phyloP scores from a whole-genome alignment of 2,888 invertebrate genomes.

The Plagiodera versicolora region DNA sequence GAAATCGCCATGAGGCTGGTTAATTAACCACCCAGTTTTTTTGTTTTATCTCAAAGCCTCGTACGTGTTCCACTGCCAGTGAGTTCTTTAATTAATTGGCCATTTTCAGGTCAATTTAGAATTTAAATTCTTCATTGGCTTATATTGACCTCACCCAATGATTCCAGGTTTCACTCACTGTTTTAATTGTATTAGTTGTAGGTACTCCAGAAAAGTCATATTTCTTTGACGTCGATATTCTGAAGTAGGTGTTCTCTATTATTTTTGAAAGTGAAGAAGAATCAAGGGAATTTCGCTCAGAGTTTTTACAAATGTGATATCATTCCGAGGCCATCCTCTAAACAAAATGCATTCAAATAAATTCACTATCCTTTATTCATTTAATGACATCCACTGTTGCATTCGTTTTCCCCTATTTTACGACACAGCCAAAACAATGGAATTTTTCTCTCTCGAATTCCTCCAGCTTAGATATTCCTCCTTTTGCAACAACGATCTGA shows the following conservation, averaged over 20 bases:
- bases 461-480: background rate
- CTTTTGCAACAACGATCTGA: conserved; percentile 5
- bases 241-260: too few species aligned
- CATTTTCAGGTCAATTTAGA: conserved; percentile 41
- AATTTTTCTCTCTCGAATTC: background rate
- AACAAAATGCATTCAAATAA: background rate
- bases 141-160: too few species aligned
- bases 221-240: too few species aligned
- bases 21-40: conserved; percentile 16
- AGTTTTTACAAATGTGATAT: too few species aligned
- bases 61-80: conserved; percentile 38
- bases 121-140: conserved; percentile 39
- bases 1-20: conserved; percentile 10
- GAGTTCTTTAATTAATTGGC: conserved; percentile 45
- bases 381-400: too few species aligned
- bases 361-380: background rate
- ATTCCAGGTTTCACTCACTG: too few species aligned
- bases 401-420: background rate
- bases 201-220: too few species aligned
- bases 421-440: background rate
- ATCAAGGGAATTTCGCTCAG: too few species aligned
- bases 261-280: too few species aligned
- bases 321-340: too few species aligned
- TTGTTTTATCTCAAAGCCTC: conserved; percentile 24
- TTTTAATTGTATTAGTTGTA: too few species aligned